Percentiles rank a stretch among this genome's conserved stretches.
These are phyloP conservation scores for Maniola jurtina DNA, from an alignment of 1,140 invertebrate species.

Conservation along the genomic window DNA sequence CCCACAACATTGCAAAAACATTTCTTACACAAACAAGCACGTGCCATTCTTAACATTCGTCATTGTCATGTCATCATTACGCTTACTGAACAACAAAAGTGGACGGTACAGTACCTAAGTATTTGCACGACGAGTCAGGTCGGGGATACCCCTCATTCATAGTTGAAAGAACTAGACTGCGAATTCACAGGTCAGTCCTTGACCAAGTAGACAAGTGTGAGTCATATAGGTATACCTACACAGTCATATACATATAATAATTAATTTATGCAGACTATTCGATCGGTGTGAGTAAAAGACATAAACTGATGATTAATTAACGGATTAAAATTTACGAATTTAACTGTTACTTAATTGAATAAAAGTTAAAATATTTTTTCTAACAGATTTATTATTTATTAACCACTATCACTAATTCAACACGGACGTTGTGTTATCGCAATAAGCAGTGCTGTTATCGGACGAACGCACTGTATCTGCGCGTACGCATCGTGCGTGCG, in stretches of 20 bases:
- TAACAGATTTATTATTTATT: constrained; percentile 17
- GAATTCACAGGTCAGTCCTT: constrained; percentile 48
- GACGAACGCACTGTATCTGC: constrained; percentile 67
- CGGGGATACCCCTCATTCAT: constrained; percentile 65
- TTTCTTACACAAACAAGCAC: constrained; percentile 53
- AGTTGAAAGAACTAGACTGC: constrained; percentile 37
- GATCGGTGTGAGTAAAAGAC: no score
- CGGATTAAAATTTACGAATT: not conserved
- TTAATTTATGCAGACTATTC: no score
- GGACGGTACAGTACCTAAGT: constrained; percentile 44
- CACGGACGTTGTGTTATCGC: constrained; percentile 56
- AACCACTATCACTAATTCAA: constrained; percentile 34
- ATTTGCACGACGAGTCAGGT: constrained; percentile 57
- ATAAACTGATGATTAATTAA: no score
- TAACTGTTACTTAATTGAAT: not conserved
- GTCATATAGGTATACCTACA: not conserved
- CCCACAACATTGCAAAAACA: constrained; percentile 39
- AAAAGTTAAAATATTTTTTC: constrained; percentile 11
- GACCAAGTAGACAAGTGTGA: constrained; percentile 17
- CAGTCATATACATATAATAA: no score
- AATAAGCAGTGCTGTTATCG: constrained; percentile 52
- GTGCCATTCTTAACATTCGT: constrained; percentile 46
- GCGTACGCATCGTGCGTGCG: constrained; percentile 67
- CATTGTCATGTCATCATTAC: constrained; percentile 68
- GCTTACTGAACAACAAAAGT: constrained; percentile 56